Evolutionary conservation across 37 sponge, comb jelly and placozoan species (phyloP).

Genomic region (Dysidea cf. avara): DNA sequence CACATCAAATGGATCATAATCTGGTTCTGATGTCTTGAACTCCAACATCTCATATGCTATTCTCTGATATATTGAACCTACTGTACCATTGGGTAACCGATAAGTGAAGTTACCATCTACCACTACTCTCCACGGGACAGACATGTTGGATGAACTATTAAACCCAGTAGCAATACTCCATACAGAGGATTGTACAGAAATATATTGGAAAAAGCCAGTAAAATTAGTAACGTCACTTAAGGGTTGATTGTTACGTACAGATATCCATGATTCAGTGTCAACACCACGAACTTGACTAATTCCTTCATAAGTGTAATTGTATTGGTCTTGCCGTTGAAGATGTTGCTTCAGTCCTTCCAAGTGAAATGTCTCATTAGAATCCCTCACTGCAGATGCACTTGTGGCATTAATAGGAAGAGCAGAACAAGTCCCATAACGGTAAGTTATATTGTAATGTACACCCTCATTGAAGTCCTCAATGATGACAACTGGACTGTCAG

Average conservation of each 20-base stretch:
- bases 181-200: too few species aligned
- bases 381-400: slow-evolving; percentile 10
- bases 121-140: too few species aligned
- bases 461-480: slow-evolving; percentile 52
- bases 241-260: slow-evolving; percentile 9
- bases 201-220: too few species aligned
- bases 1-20: too few species aligned
- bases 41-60: too few species aligned
- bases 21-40: too few species aligned
- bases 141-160: too few species aligned
- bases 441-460: slow-evolving; percentile 37
- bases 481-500: slow-evolving; percentile 1
- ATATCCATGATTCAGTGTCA: slow-evolving; percentile 54
- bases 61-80: too few species aligned
- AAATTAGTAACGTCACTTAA: too few species aligned
- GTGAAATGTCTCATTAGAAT: not conserved
- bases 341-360: slow-evolving; percentile 10
- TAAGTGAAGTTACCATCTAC: too few species aligned
- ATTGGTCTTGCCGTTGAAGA: slow-evolving; percentile 4
- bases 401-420: slow-evolving; percentile 1
- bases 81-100: too few species aligned
- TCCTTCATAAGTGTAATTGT: slow-evolving; percentile 64
- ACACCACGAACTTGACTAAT: slow-evolving; percentile 50
- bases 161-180: too few species aligned
- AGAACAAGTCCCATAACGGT: slow-evolving; percentile 13